These are phyloP conservation scores for Pelobates fuscus DNA, from an alignment of 2,113 vertebrate species.

Conservation along the genomic window DNA sequence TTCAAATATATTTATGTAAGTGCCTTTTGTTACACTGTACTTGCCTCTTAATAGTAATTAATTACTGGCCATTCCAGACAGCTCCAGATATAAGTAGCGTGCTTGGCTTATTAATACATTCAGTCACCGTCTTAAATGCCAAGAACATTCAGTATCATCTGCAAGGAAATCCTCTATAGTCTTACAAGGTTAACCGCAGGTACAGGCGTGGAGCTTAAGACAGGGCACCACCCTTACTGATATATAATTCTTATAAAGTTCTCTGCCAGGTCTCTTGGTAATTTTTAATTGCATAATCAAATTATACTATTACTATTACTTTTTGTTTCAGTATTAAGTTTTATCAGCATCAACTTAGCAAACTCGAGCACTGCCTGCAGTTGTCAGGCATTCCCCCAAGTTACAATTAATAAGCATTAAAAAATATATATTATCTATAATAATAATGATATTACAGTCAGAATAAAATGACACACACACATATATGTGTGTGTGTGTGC, in stretches of 20 bases:
- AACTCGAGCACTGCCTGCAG: no score
- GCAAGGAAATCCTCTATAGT: slow-evolving; percentile 40
- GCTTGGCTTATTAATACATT: slow-evolving; percentile 53
- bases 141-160: slow-evolving; percentile 62
- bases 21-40: no score
- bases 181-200: slow-evolving; percentile 55
- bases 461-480: no score
- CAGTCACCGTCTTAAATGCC: slow-evolving; percentile 55
- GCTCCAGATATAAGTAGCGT: not conserved
- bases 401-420: no score
- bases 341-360: no score
- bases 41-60: not conserved
- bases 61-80: slow-evolving; percentile 13
- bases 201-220: slow-evolving; percentile 54
- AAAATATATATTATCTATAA: no score
- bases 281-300: slow-evolving; percentile 1
- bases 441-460: no score
- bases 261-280: slow-evolving; percentile 15
- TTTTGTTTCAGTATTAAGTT: no score
- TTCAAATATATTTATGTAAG: no score
- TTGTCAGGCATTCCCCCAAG: no score
- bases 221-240: not conserved
- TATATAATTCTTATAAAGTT: not conserved
- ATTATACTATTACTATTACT: no score
- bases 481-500: no score